Conservation (phyloP, 2,888 invertebrate species). For the Drosophila kanekoi region DNA sequence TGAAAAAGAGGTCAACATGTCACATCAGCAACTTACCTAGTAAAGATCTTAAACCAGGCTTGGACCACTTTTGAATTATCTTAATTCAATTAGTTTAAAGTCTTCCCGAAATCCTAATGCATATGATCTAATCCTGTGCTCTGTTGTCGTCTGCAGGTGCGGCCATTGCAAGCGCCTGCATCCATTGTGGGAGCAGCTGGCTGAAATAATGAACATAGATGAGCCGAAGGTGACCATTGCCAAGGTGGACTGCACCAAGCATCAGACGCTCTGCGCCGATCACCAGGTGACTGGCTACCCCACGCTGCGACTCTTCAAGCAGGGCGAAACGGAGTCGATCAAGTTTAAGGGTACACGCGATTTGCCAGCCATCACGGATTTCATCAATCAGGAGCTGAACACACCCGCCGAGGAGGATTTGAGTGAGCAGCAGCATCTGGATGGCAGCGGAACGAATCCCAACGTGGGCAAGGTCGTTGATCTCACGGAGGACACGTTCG, state of each 20-base stretch:
- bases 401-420: slow-evolving; percentile 55
- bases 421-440: slow-evolving; percentile 17
- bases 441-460: slow-evolving; percentile 39
- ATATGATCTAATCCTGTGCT: background rate
- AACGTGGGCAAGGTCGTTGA: slow-evolving; percentile 86
- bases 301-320: slow-evolving; percentile 92
- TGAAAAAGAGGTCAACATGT: too few relatives aligned
- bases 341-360: slow-evolving; percentile 93
- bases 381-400: slow-evolving; percentile 90
- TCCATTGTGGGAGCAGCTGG: slow-evolving; percentile 93
- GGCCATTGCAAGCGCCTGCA: slow-evolving; percentile 93
- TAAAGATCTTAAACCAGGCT: too few relatives aligned
- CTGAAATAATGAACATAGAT: slow-evolving; percentile 88
- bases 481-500: slow-evolving; percentile 91
- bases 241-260: slow-evolving; percentile 94
- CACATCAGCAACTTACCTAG: too few relatives aligned
- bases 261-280: slow-evolving; percentile 90
- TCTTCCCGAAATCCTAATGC: too few relatives aligned
- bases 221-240: slow-evolving; percentile 89
- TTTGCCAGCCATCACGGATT: slow-evolving; percentile 90
- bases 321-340: slow-evolving; percentile 88
- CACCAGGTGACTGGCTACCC: slow-evolving; percentile 94
- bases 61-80: too few relatives aligned
- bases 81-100: accelerated
- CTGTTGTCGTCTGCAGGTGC: slow-evolving; percentile 87